Percentiles rank a stretch among this genome's conserved stretches.
These are phyloP conservation scores for Emydoidea blandingii DNA, from an alignment of 2,797 vertebrate species.

Conservation along the genomic window DNA sequence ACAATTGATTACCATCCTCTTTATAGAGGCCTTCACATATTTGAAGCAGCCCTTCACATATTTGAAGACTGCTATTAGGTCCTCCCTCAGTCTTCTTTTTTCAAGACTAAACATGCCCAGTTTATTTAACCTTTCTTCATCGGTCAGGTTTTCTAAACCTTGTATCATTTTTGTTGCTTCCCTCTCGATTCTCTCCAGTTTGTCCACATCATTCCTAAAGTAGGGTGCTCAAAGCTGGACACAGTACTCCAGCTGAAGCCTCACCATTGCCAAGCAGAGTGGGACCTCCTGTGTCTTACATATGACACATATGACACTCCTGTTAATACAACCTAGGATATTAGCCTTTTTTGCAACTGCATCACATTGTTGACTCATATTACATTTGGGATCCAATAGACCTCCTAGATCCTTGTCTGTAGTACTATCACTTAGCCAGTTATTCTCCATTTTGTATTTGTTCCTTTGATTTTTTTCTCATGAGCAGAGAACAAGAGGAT, in stretches of 20 bases:
- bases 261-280: not conserved
- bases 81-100: not conserved
- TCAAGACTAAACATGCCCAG: not conserved
- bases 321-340: too few relatives aligned
- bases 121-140: not conserved
- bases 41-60: too few relatives aligned
- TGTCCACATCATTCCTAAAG: not conserved
- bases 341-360: too few relatives aligned
- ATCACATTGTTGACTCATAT: too few relatives aligned
- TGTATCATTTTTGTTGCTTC: not conserved
- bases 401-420: too few relatives aligned
- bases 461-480: too few relatives aligned
- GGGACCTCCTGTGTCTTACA: not conserved
- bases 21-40: not conserved
- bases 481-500: too few relatives aligned
- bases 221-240: not conserved
- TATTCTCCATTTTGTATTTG: too few relatives aligned
- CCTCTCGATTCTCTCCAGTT: not conserved
- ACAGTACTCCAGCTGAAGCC: not conserved
- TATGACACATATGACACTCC: not conserved
- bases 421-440: too few relatives aligned
- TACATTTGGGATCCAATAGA: too few relatives aligned
- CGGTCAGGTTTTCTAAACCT: not conserved
- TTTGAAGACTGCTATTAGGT: not conserved
- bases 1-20: not conserved